These are phyloP conservation scores for Peromyscus californicus DNA, from an alignment of 2,113 vertebrate genomes.

Conservation along the genomic window DNA sequence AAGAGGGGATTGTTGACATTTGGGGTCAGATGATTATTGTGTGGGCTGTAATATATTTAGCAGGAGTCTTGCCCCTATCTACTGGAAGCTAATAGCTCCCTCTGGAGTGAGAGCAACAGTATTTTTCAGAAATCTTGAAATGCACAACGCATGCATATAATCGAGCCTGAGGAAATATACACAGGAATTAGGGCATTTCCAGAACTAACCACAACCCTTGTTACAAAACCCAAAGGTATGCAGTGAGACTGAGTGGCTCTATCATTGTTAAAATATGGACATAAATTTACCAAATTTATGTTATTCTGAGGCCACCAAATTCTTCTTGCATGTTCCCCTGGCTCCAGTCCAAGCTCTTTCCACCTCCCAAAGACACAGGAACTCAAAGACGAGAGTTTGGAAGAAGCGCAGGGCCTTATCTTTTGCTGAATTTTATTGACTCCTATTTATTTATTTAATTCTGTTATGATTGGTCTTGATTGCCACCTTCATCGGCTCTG, in stretches of 20 bases:
- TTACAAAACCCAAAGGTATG: background rate
- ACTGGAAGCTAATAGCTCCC: background rate
- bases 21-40: background rate
- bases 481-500: background rate
- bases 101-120: background rate
- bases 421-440: background rate
- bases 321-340: conserved; percentile 36
- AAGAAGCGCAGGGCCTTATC: background rate
- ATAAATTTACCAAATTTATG: background rate
- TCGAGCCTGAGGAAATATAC: background rate
- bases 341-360: background rate
- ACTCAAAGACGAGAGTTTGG: background rate
- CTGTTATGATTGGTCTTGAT: background rate
- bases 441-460: conserved; percentile 1
- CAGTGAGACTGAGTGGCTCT: background rate
- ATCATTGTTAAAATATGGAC: background rate
- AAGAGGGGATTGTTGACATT: background rate
- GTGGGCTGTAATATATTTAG: background rate
- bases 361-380: background rate
- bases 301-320: conserved; percentile 66
- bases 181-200: background rate
- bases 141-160: background rate
- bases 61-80: background rate
- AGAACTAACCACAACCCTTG: background rate
- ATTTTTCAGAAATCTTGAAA: background rate